phyloP scores from a whole-genome alignment of 2,888 invertebrate species.

The Bembecia ichneumoniformis region DNA sequence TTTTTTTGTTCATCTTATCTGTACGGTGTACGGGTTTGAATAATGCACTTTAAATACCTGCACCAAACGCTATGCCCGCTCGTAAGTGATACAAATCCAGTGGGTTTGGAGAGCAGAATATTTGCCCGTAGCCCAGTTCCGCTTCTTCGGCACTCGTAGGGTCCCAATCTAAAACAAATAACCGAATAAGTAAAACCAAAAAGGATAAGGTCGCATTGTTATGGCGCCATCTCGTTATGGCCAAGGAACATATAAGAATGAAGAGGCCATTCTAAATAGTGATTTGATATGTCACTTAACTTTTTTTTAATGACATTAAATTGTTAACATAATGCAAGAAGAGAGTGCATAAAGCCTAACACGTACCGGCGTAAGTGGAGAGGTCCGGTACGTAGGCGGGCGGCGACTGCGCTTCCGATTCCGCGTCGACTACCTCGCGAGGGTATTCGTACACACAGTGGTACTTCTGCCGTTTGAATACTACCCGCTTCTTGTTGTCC shows the following conservation, averaged over 20 bases:
- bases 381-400: conserved; percentile 57
- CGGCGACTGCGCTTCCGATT: conserved; percentile 41
- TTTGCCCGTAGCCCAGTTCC: conserved; percentile 58
- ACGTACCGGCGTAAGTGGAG: conserved; percentile 69
- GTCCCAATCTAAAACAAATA: conserved; percentile 45
- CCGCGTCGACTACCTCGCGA: conserved; percentile 73
- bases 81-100: conserved; percentile 46
- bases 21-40: no score
- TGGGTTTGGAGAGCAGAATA: conserved; percentile 46
- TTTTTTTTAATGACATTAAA: no score
- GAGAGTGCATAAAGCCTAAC: no score
- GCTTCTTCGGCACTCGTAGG: conserved; percentile 52
- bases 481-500: conserved; percentile 80
- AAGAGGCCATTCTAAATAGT: no score
- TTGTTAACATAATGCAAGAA: no score
- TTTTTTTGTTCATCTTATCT: no score
- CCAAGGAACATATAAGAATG: no score
- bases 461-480: conserved; percentile 87
- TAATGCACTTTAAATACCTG: conserved; percentile 17
- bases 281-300: no score
- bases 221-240: no score
- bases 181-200: no score
- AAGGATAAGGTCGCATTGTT: no score
- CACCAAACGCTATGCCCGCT: conserved; percentile 45
- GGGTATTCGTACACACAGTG: conserved; percentile 90